Evolutionary conservation across 37 sponge, comb jelly and placozoan genomes (phyloP).

Genomic region (Hormiphora californensis): DNA sequence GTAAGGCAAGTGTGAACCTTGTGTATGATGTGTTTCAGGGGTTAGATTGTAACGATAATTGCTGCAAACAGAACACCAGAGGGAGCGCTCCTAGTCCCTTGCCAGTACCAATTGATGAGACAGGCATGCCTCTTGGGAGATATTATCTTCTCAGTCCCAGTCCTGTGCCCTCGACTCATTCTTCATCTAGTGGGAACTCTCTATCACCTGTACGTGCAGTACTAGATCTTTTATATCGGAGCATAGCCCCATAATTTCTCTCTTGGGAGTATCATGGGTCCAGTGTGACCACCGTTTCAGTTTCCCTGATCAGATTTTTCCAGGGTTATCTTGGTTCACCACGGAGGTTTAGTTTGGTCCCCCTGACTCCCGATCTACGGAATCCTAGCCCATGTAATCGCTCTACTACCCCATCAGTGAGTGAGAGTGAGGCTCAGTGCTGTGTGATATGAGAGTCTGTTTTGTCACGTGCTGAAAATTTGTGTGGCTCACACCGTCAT

Average conservation of each 20-base stretch:
- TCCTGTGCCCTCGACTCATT: background rate
- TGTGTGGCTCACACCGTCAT: too few relatives aligned
- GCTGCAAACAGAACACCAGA: background rate
- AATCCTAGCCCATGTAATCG: background rate
- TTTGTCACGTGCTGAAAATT: background rate
- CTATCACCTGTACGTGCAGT: background rate
- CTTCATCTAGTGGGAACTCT: background rate
- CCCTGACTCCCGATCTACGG: background rate
- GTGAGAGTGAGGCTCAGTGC: background rate
- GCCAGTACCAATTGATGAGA: conserved; percentile 1
- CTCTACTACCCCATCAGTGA: background rate
- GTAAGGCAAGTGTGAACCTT: background rate
- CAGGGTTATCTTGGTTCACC: background rate
- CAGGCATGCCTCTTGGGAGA: background rate
- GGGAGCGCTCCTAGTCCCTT: background rate
- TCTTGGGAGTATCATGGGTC: background rate
- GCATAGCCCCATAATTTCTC: background rate
- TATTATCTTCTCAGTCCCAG: conserved; percentile 6
- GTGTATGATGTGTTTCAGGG: background rate
- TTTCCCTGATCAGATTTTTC: background rate
- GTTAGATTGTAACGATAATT: background rate
- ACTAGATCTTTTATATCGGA: background rate
- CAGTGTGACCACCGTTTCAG: background rate
- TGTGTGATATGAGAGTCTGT: background rate
- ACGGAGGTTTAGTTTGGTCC: conserved; percentile 12